phyloP scores from a whole-genome alignment of 2,113 vertebrate species.

The Trematomus loennbergii region DNA sequence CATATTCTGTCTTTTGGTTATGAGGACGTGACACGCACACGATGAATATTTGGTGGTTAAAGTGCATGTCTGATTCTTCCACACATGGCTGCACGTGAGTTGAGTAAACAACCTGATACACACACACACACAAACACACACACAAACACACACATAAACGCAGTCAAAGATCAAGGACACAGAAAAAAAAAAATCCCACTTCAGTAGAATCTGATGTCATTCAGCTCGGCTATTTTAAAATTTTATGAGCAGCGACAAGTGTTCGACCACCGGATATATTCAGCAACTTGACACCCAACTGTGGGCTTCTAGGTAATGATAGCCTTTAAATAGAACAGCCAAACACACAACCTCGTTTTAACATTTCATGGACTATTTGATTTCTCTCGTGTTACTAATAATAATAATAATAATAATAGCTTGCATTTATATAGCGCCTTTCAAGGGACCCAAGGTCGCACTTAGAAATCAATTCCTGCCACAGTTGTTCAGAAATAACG shows the following conservation, averaged over 20 bases:
- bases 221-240: background rate
- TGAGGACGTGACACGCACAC: background rate
- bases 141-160: background rate
- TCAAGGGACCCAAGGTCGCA: too few relatives aligned
- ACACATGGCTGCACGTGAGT: background rate
- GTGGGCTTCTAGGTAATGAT: background rate
- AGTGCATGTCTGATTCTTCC: background rate
- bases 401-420: too few relatives aligned
- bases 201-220: constrained; percentile 2
- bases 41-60: constrained; percentile 11
- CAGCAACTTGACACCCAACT: background rate
- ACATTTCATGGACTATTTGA: background rate
- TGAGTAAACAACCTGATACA: background rate
- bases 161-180: constrained; percentile 29
- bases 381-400: too few relatives aligned
- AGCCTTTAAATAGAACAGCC: background rate
- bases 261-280: background rate
- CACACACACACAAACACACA: background rate
- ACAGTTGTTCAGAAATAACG: background rate
- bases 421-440: too few relatives aligned
- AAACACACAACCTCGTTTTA: background rate
- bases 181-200: constrained; percentile 4
- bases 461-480: too few relatives aligned
- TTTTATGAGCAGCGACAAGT: constrained; percentile 21
- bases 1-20: too few relatives aligned